Conservation (phyloP, 2,888 invertebrate species). For the Rhingia campestris region DNA sequence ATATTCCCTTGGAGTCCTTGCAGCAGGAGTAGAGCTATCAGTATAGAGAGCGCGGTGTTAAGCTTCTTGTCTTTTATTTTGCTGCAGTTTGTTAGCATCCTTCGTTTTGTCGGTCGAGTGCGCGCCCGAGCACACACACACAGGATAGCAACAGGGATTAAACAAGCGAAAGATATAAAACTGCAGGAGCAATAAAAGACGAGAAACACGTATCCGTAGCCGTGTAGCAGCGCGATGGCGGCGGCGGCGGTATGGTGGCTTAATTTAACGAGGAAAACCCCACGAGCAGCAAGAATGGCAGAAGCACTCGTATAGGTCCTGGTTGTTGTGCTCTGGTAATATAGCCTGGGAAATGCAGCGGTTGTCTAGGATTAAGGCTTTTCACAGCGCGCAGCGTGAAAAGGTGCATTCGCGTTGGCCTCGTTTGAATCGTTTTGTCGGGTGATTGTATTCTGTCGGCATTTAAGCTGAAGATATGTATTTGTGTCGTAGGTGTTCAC, state of each 20-base stretch:
- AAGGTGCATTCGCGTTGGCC: conserved; percentile 68
- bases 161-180: conserved; percentile 13
- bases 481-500: conserved; percentile 48
- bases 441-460: conserved; percentile 50
- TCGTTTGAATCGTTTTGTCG: conserved; percentile 55
- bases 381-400: conserved; percentile 53
- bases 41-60: conserved; percentile 43
- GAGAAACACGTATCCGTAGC: neutral
- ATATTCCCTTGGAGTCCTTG: conserved; percentile 45
- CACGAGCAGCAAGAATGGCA: conserved; percentile 31
- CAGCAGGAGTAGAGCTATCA: conserved; percentile 45
- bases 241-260: conserved; percentile 28
- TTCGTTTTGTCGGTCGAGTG: conserved; percentile 16
- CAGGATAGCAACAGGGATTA: conserved; percentile 37
- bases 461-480: conserved; percentile 38
- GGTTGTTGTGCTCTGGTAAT: neutral
- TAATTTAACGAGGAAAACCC: conserved; percentile 67
- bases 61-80: conserved; percentile 46
- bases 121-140: conserved; percentile 4
- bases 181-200: conserved; percentile 29
- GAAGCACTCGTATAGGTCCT: neutral
- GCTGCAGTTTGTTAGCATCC: conserved; percentile 21
- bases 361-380: conserved; percentile 57
- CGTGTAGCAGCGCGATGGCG: neutral
- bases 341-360: conserved; percentile 37